A percentile compares a stretch with the other conserved stretches of the same genome.
Conservation (phyloP, 2,888 invertebrate genomes). For the Aleiodes testaceus region DNA sequence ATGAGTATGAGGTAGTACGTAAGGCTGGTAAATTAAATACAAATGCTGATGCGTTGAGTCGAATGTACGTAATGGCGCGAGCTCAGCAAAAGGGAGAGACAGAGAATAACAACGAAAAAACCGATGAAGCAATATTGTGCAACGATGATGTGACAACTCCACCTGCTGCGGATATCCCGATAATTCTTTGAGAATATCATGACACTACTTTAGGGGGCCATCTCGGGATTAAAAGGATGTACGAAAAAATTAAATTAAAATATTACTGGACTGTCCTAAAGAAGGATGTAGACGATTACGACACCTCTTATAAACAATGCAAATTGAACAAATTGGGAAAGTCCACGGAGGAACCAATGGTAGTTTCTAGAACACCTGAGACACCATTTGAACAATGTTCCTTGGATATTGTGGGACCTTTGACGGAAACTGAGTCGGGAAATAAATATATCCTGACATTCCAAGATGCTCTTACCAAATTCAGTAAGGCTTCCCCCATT, state of each 20-base stretch:
- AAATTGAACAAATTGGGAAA: slow-evolving; percentile 23
- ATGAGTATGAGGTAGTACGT: too few species aligned
- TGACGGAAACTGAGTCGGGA: slow-evolving; percentile 40
- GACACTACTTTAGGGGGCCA: slow-evolving; percentile 42
- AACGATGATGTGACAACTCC: not conserved
- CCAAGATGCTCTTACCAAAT: slow-evolving; percentile 42
- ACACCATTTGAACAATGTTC: slow-evolving; percentile 46
- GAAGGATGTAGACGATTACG: slow-evolving; percentile 29
- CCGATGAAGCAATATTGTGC: not conserved
- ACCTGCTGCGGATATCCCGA: not conserved
- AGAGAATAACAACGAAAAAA: too few species aligned
- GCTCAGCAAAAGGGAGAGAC: too few species aligned
- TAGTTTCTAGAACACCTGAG: slow-evolving; percentile 35
- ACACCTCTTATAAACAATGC: slow-evolving; percentile 27
- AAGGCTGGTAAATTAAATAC: too few species aligned
- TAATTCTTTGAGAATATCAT: slow-evolving; percentile 40
- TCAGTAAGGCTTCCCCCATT: slow-evolving; percentile 34
- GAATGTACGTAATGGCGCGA: too few species aligned
- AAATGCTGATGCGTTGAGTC: slow-evolving; percentile 2
- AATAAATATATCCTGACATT: slow-evolving; percentile 48
- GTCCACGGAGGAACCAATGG: slow-evolving; percentile 40
- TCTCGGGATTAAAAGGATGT: slow-evolving; percentile 42
- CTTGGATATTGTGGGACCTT: slow-evolving; percentile 53
- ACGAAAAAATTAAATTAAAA: slow-evolving; percentile 40
- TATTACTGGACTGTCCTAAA: slow-evolving; percentile 52